Evolutionary conservation across 2,113 vertebrate species (phyloP).

Genomic region (Zapus hudsonius): DNA sequence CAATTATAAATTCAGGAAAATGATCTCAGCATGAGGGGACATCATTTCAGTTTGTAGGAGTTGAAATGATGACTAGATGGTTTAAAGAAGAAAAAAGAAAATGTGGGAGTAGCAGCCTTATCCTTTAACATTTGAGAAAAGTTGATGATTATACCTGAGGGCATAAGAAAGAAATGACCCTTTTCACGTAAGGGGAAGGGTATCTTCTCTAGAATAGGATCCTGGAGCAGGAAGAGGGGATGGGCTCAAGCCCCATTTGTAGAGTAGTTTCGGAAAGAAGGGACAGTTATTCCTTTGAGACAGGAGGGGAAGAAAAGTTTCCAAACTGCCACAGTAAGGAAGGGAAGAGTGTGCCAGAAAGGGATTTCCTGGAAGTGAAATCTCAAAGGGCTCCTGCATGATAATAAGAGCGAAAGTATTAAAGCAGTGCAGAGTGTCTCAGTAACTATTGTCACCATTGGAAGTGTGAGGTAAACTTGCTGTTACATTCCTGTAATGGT

Average conservation of each 20-base stretch:
- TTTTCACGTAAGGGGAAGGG: slow-evolving; percentile 14
- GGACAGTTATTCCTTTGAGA: slow-evolving; percentile 52
- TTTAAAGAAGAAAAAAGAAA: background rate
- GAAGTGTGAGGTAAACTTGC: slow-evolving; percentile 14
- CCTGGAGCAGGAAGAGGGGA: background rate
- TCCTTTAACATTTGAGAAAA: background rate
- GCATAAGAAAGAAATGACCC: background rate
- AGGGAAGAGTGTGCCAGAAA: slow-evolving; percentile 35
- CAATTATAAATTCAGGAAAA: background rate
- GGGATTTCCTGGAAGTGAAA: slow-evolving; percentile 33
- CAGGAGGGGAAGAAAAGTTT: slow-evolving; percentile 62
- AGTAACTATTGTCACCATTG: slow-evolving; percentile 24
- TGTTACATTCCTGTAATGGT: background rate
- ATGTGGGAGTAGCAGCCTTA: background rate
- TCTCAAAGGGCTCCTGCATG: slow-evolving; percentile 3
- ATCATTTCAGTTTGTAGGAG: background rate
- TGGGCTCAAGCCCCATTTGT: background rate
- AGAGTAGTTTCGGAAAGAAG: slow-evolving; percentile 42
- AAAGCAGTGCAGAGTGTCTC: background rate
- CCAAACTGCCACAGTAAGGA: slow-evolving; percentile 55
- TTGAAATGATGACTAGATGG: background rate
- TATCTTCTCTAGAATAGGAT: slow-evolving; percentile 20
- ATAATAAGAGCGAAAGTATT: background rate
- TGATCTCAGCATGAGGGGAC: background rate
- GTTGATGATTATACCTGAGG: background rate